Base-by-base conservation (phyloP, 2,888 invertebrate species). In the Diplazon laetatorius region DNA sequence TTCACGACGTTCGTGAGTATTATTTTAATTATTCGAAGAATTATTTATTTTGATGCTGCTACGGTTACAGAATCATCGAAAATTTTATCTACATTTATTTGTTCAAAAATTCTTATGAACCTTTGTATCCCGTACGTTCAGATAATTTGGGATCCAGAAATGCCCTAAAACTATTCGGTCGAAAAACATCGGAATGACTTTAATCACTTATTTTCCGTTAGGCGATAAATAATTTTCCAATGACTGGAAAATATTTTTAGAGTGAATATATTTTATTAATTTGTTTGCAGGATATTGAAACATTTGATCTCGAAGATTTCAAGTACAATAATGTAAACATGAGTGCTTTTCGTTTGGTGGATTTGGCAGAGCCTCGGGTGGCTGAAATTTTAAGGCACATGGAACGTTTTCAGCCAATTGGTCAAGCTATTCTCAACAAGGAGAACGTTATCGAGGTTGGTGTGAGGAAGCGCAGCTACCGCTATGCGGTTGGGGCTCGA, bases 271-370 rank as follows among this genome's bases (percentile, higher is more conserved):
- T 10, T 46, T 46, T n/a, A 20, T 2, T 37, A 2, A 6, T 25
- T 8, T 68, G 35, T 25, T 88, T 89, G 2, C 90, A 97, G 97
- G 97, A 97, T 87, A 94, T 97, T 89, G 97, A 97, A 89, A 94
- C 96, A 10, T 97, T 96, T 87, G 97, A 97, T 87, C 92, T 97
- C 79, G 97, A 97, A 91, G 97, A 97, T 88, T 98, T 97, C 91
- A 96, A 96, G 88, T 97, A 98, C 92, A 98, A 98, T 89, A 95
- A 96, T 52, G 97, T 98, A 46, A 98, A 98, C 91, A 97, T 98
- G 92, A 98, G 97, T n/a, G 97, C 97, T 0, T 98, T 97, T 93
- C 93, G 98, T 52, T 92, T 98, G 81, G 97, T 97, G 1, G 97
- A 97, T 88, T 93, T 96, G 2, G 95, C 95, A 70, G 95, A 96